A percentile compares a stretch with the other conserved stretches of the same genome.
These are phyloP conservation scores for Athalia cordata DNA, from an alignment of 2,888 invertebrate genomes.

Conservation along the genomic window DNA sequence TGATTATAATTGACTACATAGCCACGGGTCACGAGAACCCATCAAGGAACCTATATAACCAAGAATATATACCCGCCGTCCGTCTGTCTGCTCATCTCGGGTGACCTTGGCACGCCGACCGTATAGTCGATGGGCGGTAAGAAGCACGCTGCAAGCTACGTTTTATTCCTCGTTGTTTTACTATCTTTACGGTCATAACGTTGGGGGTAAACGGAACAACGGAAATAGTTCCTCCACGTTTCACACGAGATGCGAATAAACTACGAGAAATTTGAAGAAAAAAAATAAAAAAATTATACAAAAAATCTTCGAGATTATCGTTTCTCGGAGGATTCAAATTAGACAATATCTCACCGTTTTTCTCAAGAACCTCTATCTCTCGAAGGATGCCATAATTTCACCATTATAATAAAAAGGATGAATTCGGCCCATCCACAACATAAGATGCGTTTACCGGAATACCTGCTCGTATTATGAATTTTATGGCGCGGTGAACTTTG, in stretches of 20 bases:
- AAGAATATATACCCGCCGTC: slow-evolving; percentile 28
- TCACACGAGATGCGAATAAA: neutral
- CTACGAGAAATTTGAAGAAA: neutral
- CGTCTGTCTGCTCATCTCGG: slow-evolving; percentile 19
- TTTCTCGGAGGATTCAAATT: slow-evolving; percentile 8
- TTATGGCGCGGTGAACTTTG: neutral
- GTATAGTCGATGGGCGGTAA: slow-evolving; percentile 4
- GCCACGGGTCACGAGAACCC: slow-evolving; percentile 36
- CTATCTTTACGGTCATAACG: neutral
- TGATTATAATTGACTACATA: slow-evolving; percentile 34
- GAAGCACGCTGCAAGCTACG: slow-evolving; percentile 18
- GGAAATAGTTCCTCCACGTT: slow-evolving; percentile 27
- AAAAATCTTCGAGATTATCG: neutral
- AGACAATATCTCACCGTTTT: neutral
- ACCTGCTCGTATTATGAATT: neutral
- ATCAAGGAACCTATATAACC: slow-evolving; percentile 23
- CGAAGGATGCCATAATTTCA: neutral
- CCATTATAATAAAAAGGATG: neutral
- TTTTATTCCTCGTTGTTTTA: slow-evolving; percentile 13
- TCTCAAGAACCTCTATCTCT: neutral
- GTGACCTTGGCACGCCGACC: slow-evolving; percentile 32
- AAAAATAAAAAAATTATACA: neutral
- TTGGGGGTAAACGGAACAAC: neutral
- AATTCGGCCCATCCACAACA: neutral
- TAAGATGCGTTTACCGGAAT: neutral